These are phyloP conservation scores for Cryptocheilus praepositus DNA, from an alignment of 2,888 invertebrate genomes.

Conservation along the genomic window DNA sequence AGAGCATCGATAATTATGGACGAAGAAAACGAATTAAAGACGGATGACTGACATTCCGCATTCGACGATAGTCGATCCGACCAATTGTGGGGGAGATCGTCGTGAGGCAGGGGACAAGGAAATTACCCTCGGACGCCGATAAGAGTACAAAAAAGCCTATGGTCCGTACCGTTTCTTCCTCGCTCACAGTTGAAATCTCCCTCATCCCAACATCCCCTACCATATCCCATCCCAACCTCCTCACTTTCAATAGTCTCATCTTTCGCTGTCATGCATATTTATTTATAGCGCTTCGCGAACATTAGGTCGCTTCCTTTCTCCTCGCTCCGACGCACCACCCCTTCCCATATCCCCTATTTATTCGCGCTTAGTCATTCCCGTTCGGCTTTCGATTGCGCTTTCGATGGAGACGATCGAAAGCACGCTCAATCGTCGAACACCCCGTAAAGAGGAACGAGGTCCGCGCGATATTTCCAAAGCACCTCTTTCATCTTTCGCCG, in stretches of 20 bases:
- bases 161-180: conserved; percentile 12
- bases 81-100: no score
- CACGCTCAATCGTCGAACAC: conserved; percentile 3
- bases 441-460: conserved; percentile 9
- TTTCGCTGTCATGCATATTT: conserved; percentile 22
- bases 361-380: conserved; percentile 41
- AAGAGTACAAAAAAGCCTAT: conserved; percentile 58
- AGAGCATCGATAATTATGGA: no score
- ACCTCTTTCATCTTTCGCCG: conserved; percentile 11
- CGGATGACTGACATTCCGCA: no score
- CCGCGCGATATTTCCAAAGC: neutral
- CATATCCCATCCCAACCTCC: neutral
- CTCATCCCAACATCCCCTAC: neutral
- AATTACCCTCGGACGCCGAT: conserved; percentile 34
- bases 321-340: conserved; percentile 21
- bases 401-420: conserved; percentile 1
- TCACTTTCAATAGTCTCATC: neutral
- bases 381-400: neutral
- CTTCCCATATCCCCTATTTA: conserved; percentile 52
- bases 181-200: neutral
- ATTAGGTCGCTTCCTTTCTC: neutral
- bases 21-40: no score
- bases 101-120: no score
- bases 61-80: no score
- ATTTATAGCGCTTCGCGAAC: conserved; percentile 20